Evolutionary conservation across 92 coral and sea anemone species (phyloP).

Genomic region (Desmophyllum pertusum): DNA sequence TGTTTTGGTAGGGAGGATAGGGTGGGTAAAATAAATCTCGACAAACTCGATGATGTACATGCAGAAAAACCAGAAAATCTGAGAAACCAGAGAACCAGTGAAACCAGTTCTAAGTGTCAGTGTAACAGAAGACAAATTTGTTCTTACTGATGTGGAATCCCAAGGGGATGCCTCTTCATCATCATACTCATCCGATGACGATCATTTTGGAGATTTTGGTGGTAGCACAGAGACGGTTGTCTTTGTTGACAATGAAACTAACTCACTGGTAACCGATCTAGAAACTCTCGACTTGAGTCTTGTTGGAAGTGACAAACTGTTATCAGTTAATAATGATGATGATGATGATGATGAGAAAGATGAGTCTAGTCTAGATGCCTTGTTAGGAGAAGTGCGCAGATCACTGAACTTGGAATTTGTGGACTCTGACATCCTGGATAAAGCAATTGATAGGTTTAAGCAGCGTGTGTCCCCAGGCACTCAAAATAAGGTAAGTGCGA

Average conservation of each 20-base stretch:
- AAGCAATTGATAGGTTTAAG: conserved; percentile 89
- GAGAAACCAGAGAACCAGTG: too few species aligned
- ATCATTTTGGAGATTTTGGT: conserved; percentile 61
- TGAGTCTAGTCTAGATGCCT: conserved; percentile 65
- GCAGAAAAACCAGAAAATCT: conserved; percentile 20
- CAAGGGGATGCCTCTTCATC: conserved; percentile 63
- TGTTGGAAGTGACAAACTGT: conserved; percentile 13
- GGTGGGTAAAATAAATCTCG: conserved; percentile 20
- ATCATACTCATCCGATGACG: conserved; percentile 76
- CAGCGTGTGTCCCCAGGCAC: conserved; percentile 77
- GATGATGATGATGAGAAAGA: conserved; percentile 40
- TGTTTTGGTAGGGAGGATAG: conserved; percentile 8
- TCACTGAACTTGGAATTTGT: conserved; percentile 70
- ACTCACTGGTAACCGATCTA: conserved; percentile 29
- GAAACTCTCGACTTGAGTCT: conserved; percentile 34
- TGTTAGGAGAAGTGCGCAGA: conserved; percentile 70
- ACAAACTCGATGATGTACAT: not conserved
- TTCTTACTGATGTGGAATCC: conserved; percentile 25
- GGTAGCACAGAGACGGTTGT: conserved; percentile 80
- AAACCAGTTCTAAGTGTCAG: not conserved
- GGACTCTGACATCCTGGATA: conserved; percentile 83
- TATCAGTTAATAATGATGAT: not conserved
- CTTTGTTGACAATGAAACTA: conserved; percentile 57
- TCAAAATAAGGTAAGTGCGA: conserved; percentile 46
- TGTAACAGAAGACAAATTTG: conserved; percentile 1